phyloP scores from a whole-genome alignment of 1,140 invertebrate species.

The Penaeus vannamei region DNA sequence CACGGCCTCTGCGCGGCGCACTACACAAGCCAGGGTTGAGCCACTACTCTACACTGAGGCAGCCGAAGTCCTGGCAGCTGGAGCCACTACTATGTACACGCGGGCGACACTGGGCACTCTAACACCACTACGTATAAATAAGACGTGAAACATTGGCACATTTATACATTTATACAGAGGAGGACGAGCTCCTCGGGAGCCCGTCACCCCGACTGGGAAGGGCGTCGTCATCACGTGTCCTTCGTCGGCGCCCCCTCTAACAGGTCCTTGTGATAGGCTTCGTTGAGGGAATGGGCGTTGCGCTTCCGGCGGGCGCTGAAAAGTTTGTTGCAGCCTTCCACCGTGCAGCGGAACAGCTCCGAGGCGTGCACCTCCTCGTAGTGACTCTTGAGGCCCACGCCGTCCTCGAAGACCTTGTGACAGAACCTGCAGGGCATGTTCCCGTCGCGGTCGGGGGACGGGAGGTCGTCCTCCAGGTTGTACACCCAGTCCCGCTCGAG shows the following conservation, averaged over 20 bases:
- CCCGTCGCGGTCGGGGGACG: conserved; percentile 74
- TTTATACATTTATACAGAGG: conserved; percentile 66
- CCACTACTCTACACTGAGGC: conserved; percentile 50
- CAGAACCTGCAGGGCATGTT: conserved; percentile 80
- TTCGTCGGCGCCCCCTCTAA: conserved; percentile 43
- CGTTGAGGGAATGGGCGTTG: conserved; percentile 80
- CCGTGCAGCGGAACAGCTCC: conserved; percentile 85
- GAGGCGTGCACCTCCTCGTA: conserved; percentile 78
- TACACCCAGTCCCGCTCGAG: conserved; percentile 56
- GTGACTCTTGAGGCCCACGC: conserved; percentile 79
- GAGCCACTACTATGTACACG: conserved; percentile 59
- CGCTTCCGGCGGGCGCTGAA: conserved; percentile 83
- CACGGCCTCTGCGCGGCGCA: no score
- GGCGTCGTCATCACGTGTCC: conserved; percentile 56
- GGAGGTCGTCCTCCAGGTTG: conserved; percentile 68
- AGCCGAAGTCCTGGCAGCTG: conserved; percentile 39
- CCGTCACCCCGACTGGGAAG: neutral
- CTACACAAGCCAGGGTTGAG: conserved; percentile 24
- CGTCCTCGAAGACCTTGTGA: conserved; percentile 77
- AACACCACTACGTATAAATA: conserved; percentile 67
- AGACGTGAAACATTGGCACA: conserved; percentile 66
- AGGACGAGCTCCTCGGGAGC: conserved; percentile 5
- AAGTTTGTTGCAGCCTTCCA: conserved; percentile 85
- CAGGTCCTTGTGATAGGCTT: conserved; percentile 68
- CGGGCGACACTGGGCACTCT: conserved; percentile 61